Base-by-base conservation (phyloP, 2,797 vertebrate species). In the Rachycentron canadum region DNA sequence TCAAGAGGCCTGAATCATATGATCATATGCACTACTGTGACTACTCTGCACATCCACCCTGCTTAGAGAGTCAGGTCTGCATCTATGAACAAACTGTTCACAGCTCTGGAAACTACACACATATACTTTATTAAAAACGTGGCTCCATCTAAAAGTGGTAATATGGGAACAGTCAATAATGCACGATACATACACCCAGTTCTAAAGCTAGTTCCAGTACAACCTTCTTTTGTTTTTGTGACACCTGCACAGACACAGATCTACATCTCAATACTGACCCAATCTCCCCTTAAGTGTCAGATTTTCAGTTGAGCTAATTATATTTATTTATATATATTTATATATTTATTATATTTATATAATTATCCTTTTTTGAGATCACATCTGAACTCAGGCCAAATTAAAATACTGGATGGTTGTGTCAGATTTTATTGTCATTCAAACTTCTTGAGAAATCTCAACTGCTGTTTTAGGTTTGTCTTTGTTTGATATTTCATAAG, bases 1-100 rank as follows among this genome's bases (percentile, higher is more conserved):
- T 73, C 61, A 4, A 85, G 57, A 82, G 80, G 71, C 58, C 77
- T 36, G 70, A 73, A 74, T 90, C 86, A 89, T 40, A 58, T 90
- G 88, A 89, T 86, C 76, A 23, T 30, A 73, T 38, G 41, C 62
- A 43, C 78, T 16, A 50, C 69, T 59, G 45, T n/a, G 49, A 76
- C 53, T 55, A 28, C 63, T n/a, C 72, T 66, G 65, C 58, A 72
- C 55, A 67, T 43, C 50, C 32, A 57, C 21, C 45, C 52, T 19
- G 62, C 76, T 49, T 4, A 41, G n/a, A 61, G 28, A 69, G 49
- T 28, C 43, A 21, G 45, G 11, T 74, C 16, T 28, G 16, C 4
- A n/a, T 12, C n/a, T 36, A 5, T 7, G 12, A 73, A 57, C 28
- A 59, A 67, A 52, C 41, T 25, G 26, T 30, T 28, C 58, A 58